Evolutionary conservation across 1,140 invertebrate genomes (phyloP).

Genomic region (Neuroterus valhalla): DNA sequence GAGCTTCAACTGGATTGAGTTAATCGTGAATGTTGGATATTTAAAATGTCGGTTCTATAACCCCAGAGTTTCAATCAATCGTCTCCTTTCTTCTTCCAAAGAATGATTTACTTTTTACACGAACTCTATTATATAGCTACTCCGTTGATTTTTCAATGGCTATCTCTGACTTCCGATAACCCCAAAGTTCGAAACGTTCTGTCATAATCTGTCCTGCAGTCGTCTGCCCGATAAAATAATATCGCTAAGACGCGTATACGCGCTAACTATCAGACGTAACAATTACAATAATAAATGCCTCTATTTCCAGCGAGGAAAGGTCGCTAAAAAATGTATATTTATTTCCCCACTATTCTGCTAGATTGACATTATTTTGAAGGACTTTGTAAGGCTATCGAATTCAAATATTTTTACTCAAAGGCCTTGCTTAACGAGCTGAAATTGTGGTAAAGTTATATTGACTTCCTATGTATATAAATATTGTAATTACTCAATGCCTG

Average conservation of each 20-base stretch:
- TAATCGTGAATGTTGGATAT: too few species aligned
- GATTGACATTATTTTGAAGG: too few species aligned
- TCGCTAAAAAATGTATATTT: too few species aligned
- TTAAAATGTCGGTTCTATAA: too few species aligned
- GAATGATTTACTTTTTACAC: constrained; percentile 14
- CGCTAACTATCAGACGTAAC: constrained; percentile 9
- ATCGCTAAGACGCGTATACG: constrained; percentile 5
- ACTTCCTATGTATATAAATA: too few species aligned
- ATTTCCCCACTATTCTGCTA: too few species aligned
- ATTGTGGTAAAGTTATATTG: too few species aligned
- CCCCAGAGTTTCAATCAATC: neutral
- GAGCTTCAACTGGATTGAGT: too few species aligned
- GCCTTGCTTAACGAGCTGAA: too few species aligned
- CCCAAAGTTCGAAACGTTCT: constrained; percentile 56
- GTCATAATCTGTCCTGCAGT: constrained; percentile 67
- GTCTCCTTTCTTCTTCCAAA: neutral
- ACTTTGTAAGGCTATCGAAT: too few species aligned
- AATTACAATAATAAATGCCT: constrained; percentile 11
- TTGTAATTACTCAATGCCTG: too few species aligned
- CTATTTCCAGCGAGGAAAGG: constrained; percentile 5
- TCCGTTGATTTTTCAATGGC: constrained; percentile 41
- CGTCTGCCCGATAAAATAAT: constrained; percentile 33
- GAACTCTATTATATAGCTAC: constrained; percentile 4
- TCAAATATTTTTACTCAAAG: too few species aligned
- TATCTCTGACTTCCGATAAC: constrained; percentile 67